Percentiles rank a stretch among this genome's conserved stretches.
Conservation (phyloP, 1,140 invertebrate genomes). For the Monochamus saltuarius region DNA sequence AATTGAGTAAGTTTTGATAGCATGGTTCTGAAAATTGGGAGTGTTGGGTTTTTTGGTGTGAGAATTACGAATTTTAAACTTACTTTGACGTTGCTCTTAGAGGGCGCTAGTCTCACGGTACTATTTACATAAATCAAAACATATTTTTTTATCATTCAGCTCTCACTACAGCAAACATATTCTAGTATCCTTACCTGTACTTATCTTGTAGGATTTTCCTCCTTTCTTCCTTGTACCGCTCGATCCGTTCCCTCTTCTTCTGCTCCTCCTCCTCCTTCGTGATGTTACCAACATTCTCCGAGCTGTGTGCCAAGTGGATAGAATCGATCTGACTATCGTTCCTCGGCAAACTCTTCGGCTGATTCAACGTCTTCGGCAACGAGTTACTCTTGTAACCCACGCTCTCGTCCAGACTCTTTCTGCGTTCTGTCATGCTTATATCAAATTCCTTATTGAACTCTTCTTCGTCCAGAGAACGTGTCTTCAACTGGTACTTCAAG, state of each 20-base stretch:
- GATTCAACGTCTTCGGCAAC: constrained; percentile 55
- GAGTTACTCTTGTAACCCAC: constrained; percentile 52
- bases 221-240: constrained; percentile 90
- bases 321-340: constrained; percentile 47
- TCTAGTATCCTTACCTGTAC: constrained; percentile 35
- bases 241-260: constrained; percentile 75
- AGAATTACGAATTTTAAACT: too few species aligned
- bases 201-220: constrained; percentile 82
- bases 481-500: constrained; percentile 64
- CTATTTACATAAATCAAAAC: too few species aligned
- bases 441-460: constrained; percentile 67
- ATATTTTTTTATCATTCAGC: neutral
- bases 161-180: constrained; percentile 1
- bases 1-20: too few species aligned
- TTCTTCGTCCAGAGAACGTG: constrained; percentile 71
- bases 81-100: too few species aligned
- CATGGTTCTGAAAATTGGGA: too few species aligned
- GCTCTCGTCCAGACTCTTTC: constrained; percentile 56
- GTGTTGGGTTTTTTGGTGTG: too few species aligned
- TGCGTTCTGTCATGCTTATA: constrained; percentile 44
- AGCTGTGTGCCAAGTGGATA: constrained; percentile 42
- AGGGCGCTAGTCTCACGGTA: too few species aligned
- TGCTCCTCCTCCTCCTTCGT: constrained; percentile 32
- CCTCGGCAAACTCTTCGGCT: constrained; percentile 57
- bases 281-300: constrained; percentile 32